Evolutionary conservation across 1,140 invertebrate species (phyloP), one percentile per base, ranked within the genome.

Genomic region (Drosophila hydei): DNA sequence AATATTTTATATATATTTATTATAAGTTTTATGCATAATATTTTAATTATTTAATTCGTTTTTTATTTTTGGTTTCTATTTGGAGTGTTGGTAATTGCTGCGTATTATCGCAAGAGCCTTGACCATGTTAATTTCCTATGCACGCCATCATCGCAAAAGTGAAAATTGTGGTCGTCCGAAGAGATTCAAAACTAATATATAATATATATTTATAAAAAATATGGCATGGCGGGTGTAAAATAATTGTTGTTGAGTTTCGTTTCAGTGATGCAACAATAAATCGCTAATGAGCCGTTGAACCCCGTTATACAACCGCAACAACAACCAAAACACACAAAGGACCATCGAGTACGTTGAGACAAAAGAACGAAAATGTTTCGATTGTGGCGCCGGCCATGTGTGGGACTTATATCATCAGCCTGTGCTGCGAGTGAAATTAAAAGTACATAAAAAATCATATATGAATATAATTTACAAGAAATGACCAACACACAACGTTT

Each of bases 21-120:
- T 18, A 21, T 38, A 45, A 21, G 45, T 60, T 40, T 23, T 54
- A 16, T 25, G 4, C 40, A 67, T 45, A 79, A 67, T 81, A 59
- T 62, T 71, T 77, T 79, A 80, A 85, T 85, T 52, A 80, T 80
- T 77, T 77, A 74, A 80, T 80, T 80, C 30, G 27, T 18, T 40
- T 58, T 60, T 36, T 54, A 56, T 78, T 21, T 47, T 21, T 62
- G 60, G 48, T 61, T 56, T 59, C 42, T 42, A n/a, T 51, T 30
- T 0, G 60, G 30, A 48, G 58, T 56, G 51, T 76, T 56, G 19
- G 63, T 52, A 68, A 73, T 76, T 76, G 70, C 50, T 42, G 18
- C 33, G 36, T 33, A 52, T 73, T 71, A 48, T 30, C 76, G 60
- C 76, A 45, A 30, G 18, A 77, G 77, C 77, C 81, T 87, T 85